These are phyloP conservation scores for Notothenia rossii DNA, from an alignment of 2,113 vertebrate species.

Conservation along the genomic window DNA sequence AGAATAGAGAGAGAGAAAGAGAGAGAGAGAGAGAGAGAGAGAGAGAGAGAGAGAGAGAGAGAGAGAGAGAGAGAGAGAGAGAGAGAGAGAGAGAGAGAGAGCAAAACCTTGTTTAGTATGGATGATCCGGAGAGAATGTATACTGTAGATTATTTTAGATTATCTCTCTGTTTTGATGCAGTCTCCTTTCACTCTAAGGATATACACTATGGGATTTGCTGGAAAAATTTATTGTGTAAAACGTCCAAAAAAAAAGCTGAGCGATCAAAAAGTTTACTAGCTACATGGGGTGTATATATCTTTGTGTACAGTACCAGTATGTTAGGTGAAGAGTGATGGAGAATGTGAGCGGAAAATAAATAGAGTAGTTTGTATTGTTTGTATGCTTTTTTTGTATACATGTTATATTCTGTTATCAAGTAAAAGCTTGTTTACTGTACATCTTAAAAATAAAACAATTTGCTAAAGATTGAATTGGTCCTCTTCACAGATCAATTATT, in stretches of 20 bases:
- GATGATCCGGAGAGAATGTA: conserved; percentile 76
- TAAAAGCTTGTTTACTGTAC: conserved; percentile 4
- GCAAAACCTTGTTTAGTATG: conserved; percentile 78
- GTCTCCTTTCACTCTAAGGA: conserved; percentile 62
- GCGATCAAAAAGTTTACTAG: conserved; percentile 21
- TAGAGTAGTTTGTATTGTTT: conserved; percentile 8
- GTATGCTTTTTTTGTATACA: background rate
- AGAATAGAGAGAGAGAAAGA: conserved; percentile 57
- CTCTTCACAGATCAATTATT: conserved; percentile 2
- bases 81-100: conserved; percentile 27
- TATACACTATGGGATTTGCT: conserved; percentile 33
- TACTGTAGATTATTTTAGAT: conserved; percentile 77
- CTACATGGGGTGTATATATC: conserved; percentile 3
- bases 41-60: conserved; percentile 33
- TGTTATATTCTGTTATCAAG: conserved; percentile 15
- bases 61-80: conserved; percentile 32
- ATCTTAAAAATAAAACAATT: conserved; percentile 51
- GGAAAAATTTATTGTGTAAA: conserved; percentile 45
- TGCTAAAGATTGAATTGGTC: conserved; percentile 13
- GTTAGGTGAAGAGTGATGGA: conserved; percentile 6
- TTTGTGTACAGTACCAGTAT: conserved; percentile 6
- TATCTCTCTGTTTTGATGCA: conserved; percentile 72
- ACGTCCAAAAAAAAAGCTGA: conserved; percentile 15
- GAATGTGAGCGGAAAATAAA: background rate
- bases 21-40: conserved; percentile 34